These are phyloP conservation scores for Spermophilus dauricus DNA, from an alignment of 2,113 vertebrate species.

Conservation along the genomic window DNA sequence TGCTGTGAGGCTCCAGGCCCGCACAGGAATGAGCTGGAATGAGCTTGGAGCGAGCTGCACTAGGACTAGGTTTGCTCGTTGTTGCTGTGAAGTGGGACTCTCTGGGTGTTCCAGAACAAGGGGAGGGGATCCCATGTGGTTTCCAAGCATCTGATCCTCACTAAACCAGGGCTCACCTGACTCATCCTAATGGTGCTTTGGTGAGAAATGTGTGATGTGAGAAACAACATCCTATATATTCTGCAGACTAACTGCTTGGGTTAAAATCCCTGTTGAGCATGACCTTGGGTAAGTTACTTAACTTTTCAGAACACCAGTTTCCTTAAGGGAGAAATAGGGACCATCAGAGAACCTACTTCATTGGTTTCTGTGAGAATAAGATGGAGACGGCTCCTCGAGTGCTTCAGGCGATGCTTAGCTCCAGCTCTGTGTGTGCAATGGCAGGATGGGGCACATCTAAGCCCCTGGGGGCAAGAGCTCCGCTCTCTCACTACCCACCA, in stretches of 20 bases:
- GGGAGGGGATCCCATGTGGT: neutral
- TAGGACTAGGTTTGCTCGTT: too few relatives aligned
- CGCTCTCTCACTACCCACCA: neutral
- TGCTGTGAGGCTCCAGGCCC: neutral
- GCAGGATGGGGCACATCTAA: neutral
- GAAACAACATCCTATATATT: neutral
- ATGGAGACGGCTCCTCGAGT: neutral
- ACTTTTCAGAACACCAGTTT: neutral
- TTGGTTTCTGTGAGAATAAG: neutral
- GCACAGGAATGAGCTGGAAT: rapidly evolving
- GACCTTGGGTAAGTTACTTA: neutral
- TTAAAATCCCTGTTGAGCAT: neutral
- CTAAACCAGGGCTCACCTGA: neutral
- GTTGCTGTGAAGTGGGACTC: rapidly evolving
- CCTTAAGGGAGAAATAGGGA: neutral
- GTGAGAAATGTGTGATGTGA: neutral
- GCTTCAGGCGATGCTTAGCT: neutral
- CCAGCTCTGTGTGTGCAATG: rapidly evolving
- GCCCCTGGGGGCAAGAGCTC: neutral
- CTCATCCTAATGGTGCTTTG: neutral
- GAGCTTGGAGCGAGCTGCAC: too few relatives aligned
- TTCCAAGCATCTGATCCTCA: neutral
- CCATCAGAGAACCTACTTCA: neutral
- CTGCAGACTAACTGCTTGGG: neutral
- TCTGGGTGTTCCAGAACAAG: neutral